Evolutionary conservation across 2,888 invertebrate species (phyloP).

Genomic region (Scotopteryx bipunctaria): DNA sequence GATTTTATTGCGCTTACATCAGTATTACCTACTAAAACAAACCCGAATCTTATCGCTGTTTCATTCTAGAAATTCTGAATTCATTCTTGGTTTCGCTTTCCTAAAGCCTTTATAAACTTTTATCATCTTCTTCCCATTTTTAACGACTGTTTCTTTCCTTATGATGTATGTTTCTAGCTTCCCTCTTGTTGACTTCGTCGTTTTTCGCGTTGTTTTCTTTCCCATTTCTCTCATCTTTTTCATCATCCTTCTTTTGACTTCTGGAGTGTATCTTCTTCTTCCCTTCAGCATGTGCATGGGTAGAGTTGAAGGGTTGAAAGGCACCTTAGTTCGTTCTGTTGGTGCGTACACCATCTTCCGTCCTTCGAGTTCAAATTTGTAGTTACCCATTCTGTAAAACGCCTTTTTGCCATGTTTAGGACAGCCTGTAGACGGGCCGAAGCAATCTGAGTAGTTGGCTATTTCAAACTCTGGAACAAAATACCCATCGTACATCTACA

Average conservation of each 20-base stretch:
- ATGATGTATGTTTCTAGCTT: constrained; percentile 37
- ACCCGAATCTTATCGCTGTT: background rate
- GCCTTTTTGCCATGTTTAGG: constrained; percentile 31
- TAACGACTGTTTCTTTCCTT: constrained; percentile 43
- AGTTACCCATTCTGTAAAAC: constrained; percentile 44
- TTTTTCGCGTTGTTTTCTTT: background rate
- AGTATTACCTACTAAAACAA: no score
- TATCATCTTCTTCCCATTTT: constrained; percentile 45
- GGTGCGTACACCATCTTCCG: constrained; percentile 42
- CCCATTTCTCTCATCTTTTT: background rate
- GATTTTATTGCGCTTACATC: background rate
- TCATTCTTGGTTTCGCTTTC: constrained; percentile 21
- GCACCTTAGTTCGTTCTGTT: constrained; percentile 4
- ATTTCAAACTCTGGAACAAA: constrained; percentile 48
- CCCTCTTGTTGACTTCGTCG: constrained; percentile 6
- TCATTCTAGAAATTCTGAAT: constrained; percentile 50
- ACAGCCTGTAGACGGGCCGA: constrained; percentile 36
- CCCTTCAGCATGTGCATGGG: constrained; percentile 44
- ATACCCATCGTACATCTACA: background rate
- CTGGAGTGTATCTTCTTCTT: constrained; percentile 46
- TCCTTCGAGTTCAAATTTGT: constrained; percentile 33
- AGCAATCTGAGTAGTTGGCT: constrained; percentile 55
- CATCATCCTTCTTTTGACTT: constrained; percentile 17
- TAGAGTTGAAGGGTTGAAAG: constrained; percentile 16
- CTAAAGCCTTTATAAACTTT: constrained; percentile 48